Evolutionary conservation across 2,888 invertebrate genomes (phyloP).

Genomic region (Hipparchia semele): DNA sequence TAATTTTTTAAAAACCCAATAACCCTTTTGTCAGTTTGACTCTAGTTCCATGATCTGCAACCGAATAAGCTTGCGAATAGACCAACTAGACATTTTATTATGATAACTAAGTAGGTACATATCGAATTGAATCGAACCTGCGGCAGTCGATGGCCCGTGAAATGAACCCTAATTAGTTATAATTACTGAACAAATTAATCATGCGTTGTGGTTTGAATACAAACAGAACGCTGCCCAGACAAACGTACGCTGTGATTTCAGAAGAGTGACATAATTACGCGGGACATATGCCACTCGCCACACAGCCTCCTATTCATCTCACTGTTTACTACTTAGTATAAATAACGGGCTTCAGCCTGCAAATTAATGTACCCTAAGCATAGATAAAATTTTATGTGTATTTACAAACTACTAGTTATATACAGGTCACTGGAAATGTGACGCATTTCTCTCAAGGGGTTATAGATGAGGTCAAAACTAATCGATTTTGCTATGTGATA

Average conservation of each 20-base stretch:
- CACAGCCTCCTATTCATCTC: constrained; percentile 33
- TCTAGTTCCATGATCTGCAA: no score
- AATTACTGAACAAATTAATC: constrained; percentile 45
- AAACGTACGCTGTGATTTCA: constrained; percentile 38
- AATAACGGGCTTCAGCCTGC: constrained; percentile 18
- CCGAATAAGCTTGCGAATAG: no score
- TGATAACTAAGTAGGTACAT: not conserved
- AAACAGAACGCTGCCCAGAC: constrained; percentile 43
- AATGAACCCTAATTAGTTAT: constrained; percentile 44
- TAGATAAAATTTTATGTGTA: not conserved
- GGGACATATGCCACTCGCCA: constrained; percentile 33
- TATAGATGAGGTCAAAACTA: no score
- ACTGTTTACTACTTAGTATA: constrained; percentile 16
- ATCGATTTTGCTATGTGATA: no score
- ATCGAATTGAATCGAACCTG: constrained; percentile 32
- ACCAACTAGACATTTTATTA: no score
- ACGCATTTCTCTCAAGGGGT: no score
- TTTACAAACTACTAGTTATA: not conserved
- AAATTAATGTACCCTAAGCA: not conserved
- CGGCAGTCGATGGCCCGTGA: constrained; percentile 39
- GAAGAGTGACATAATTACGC: constrained; percentile 37
- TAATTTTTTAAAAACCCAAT: no score
- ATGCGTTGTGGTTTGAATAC: constrained; percentile 43
- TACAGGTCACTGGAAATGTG: no score
- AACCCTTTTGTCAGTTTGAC: no score